Conservation (phyloP, 2,888 invertebrate genomes). For the Trachelus stipa region DNA sequence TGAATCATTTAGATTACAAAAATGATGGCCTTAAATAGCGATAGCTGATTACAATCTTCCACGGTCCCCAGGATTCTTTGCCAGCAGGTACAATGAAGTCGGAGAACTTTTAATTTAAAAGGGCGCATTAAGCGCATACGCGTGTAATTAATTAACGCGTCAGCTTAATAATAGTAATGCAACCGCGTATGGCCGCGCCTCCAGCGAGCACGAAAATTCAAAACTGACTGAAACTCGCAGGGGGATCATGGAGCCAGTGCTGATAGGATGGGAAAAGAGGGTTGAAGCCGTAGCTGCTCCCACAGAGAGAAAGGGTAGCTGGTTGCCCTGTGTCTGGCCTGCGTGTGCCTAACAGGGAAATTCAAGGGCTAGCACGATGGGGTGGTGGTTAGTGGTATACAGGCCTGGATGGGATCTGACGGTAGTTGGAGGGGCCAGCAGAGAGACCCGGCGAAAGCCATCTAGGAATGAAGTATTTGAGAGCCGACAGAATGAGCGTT, state of each 20-base stretch:
- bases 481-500: background rate
- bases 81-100: background rate
- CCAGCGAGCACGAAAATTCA: conserved; percentile 32
- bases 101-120: conserved; percentile 16
- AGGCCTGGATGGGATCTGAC: background rate
- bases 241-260: background rate
- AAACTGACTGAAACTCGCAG: conserved; percentile 12
- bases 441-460: background rate
- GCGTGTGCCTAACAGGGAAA: background rate
- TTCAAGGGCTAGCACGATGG: background rate
- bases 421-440: background rate
- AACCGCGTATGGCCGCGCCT: conserved; percentile 23
- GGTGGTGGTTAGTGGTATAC: background rate
- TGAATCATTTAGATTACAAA: background rate
- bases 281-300: background rate
- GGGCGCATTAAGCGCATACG: conserved; percentile 9
- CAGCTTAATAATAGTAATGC: conserved; percentile 39
- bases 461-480: background rate
- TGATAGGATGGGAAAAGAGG: background rate
- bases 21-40: background rate
- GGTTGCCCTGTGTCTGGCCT: background rate
- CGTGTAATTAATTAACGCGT: conserved; percentile 36
- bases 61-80: background rate
- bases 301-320: conserved; percentile 1
- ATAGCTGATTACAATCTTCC: background rate